Base-by-base conservation (phyloP, 2,888 invertebrate species). In the Branchipolynoe longqiensis region DNA sequence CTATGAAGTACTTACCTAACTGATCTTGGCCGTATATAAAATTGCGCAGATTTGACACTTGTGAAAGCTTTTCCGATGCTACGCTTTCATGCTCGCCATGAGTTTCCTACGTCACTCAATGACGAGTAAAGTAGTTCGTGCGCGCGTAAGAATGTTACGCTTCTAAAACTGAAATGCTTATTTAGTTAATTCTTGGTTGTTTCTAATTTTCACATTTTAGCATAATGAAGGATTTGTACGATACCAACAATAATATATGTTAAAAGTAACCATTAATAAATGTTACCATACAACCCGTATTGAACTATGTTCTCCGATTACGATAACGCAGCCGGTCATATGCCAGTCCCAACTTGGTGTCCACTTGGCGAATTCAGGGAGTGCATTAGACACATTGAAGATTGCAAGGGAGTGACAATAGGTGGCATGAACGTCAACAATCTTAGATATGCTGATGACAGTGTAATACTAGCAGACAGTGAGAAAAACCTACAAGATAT, bases 301-400 rank as follows among this genome's bases (percentile, higher is more conserved):
- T 41, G 54, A 25, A 62, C 62, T 62, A 62, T 62, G 25, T 62
- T 62, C 62, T 3, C 6, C 31, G 1, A 28, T 62, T 62, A 4
- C 62, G 31, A 31, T 28, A 31, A 62, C 62, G 28, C 62, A 25
- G 28, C 28, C 62, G 3, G 31, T 31, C 31, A 14, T 62, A 14
- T 31, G 62, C 81, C 81, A 81, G 54, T 81, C 41, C 41, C 48
- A 81, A 48, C 18, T 22, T n/a, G 81, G n/a, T n/a, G n/a, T n/a
- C n/a, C n/a, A n/a, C n/a, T n/a, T n/a, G n/a, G n/a, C n/a, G n/a
- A n/a, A n/a, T n/a, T n/a, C n/a, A n/a, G n/a, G n/a, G n/a, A n/a
- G n/a, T n/a, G n/a, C n/a, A n/a, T n/a, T n/a, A n/a, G n/a, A n/a
- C n/a, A n/a, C n/a, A n/a, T n/a, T n/a, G n/a, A n/a, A n/a, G n/a